phyloP scores from a whole-genome alignment of 2,888 invertebrate species.

The Hyles lineata region DNA sequence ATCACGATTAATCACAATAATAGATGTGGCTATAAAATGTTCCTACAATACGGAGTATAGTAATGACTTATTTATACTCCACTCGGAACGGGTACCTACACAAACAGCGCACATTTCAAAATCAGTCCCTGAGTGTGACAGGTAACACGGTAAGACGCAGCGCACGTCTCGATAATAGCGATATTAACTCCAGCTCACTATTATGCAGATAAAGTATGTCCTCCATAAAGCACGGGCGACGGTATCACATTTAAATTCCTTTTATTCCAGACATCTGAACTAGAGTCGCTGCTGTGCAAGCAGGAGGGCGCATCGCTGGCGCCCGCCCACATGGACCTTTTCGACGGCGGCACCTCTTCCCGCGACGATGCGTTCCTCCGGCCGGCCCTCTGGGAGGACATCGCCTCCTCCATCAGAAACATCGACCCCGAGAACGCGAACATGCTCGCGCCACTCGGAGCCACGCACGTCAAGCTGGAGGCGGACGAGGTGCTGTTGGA shows the following conservation, averaged over 20 bases:
- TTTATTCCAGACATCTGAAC: slow-evolving; percentile 88
- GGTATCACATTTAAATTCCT: background rate
- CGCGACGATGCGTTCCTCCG: slow-evolving; percentile 94
- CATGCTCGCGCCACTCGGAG: slow-evolving; percentile 89
- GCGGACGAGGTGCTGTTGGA: slow-evolving; percentile 86
- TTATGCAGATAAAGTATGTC: slow-evolving; percentile 1
- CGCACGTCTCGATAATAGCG: slow-evolving; percentile 10
- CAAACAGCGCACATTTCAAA: slow-evolving; percentile 35
- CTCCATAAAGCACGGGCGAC: slow-evolving; percentile 9
- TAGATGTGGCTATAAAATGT: background rate
- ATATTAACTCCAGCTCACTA: slow-evolving; percentile 8
- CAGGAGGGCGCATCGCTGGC: slow-evolving; percentile 88
- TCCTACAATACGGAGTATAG: background rate
- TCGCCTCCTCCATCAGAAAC: slow-evolving; percentile 95
- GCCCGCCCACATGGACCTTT: slow-evolving; percentile 85
- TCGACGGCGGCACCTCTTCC: slow-evolving; percentile 83
- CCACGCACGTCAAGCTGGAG: slow-evolving; percentile 91
- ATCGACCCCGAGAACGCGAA: slow-evolving; percentile 96
- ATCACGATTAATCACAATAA: background rate
- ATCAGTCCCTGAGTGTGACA: slow-evolving; percentile 22
- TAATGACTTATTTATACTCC: background rate
- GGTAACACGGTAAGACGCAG: background rate
- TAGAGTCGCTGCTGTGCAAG: slow-evolving; percentile 92
- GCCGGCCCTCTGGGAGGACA: slow-evolving; percentile 96
- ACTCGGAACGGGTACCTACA: background rate